These are phyloP conservation scores for Perca flavescens DNA, from an alignment of 2,113 vertebrate genomes.

Conservation along the genomic window DNA sequence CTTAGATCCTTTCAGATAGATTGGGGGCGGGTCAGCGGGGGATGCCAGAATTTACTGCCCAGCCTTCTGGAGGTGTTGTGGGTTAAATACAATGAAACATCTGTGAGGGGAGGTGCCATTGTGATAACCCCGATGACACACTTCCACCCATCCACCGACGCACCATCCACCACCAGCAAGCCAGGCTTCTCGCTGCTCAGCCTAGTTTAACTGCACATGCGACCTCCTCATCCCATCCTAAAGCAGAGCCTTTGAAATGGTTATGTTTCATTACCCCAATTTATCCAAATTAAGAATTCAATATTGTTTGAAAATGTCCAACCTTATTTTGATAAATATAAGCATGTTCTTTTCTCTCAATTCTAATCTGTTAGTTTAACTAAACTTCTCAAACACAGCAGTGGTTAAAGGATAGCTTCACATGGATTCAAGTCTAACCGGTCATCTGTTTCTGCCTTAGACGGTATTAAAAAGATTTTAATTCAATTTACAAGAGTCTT, in stretches of 20 bases:
- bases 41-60: slow-evolving; percentile 33
- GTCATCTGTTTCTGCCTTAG: not conserved
- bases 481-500: too few species aligned
- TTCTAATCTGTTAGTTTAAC: too few species aligned
- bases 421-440: not conserved
- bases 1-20: slow-evolving; percentile 40
- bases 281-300: not conserved
- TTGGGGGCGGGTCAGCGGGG: not conserved
- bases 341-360: not conserved
- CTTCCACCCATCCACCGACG: not conserved
- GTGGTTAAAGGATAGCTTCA: not conserved
- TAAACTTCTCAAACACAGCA: not conserved
- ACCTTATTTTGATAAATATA: not conserved
- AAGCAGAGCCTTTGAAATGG: not conserved
- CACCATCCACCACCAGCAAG: not conserved
- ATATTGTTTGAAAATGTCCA: not conserved
- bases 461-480: not conserved
- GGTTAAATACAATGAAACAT: slow-evolving; percentile 67
- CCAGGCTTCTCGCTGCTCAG: slow-evolving; percentile 7
- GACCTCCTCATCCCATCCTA: not conserved
- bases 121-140: slow-evolving; percentile 53
- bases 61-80: slow-evolving; percentile 62
- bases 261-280: not conserved
- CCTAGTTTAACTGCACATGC: not conserved
- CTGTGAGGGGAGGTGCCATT: slow-evolving; percentile 66